Evolutionary conservation across 2,888 invertebrate species (phyloP), one percentile per base, ranked within the genome.

Genomic region (Strigamia maritima): DNA sequence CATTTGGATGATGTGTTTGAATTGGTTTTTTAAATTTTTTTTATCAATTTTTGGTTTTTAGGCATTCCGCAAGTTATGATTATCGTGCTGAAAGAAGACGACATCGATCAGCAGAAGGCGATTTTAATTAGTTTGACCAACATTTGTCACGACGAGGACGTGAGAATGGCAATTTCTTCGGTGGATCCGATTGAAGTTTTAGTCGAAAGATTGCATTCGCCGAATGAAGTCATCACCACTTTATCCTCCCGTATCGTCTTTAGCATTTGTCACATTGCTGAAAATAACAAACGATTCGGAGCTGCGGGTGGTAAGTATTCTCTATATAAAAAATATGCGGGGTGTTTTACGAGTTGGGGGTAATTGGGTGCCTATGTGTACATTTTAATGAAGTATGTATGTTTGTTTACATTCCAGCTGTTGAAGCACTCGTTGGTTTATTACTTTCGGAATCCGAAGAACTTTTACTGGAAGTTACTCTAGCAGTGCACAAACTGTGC

Each of bases 171-270:
- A 1, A 54, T 77, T 31, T 54, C 77, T 19, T 44, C 77, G 7
- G 77, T 54, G 16, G 54, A 77, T 77, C 77, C 77, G 24, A 77
- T 77, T 22, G 24, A 10, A 26, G 54, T 77, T 26, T 77, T 77
- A n/a, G 54, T 77, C 24, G 26, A 24, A 44, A 19, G 77, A 26
- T 26, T 77, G 16, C 44, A 54, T 3, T 44, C 54, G 14, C 24
- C 10, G 2, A 54, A 54, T 14, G 77, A 77, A 54, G 26, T 26
- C 14, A 77, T 54, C 26, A 24, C 49, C 16, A 77, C 77, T 24
- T 24, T 77, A 22, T 8, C 77, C 10, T 4, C 77, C 10, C 54
- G 22, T 6, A 26, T 77, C 14, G 35, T 77, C 28, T 54, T 19
- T 8, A 77, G 54, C 16, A 77, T 77, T 54, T 26, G 49, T 28